A percentile compares a stretch with the other conserved stretches of the same genome.
phyloP scores from a whole-genome alignment of 2,797 vertebrate species.

The Anomalospiza imberbis region DNA sequence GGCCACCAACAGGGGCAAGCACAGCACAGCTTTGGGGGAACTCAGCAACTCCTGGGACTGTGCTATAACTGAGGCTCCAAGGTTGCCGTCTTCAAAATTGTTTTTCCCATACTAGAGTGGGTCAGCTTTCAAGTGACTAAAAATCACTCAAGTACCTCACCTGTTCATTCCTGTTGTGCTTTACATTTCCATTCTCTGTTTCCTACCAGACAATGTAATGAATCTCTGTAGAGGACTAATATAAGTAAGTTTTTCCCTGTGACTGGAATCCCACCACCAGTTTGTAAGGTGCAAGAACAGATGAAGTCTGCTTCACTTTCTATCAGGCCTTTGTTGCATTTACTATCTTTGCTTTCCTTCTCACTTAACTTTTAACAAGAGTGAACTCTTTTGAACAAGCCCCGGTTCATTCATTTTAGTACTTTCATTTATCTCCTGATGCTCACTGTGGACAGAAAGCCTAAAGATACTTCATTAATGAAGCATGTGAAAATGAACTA shows the following conservation, averaged over 20 bases:
- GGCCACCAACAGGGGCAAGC: not conserved
- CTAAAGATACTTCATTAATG: constrained; percentile 13
- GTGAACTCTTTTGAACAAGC: not conserved
- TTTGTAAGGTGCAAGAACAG: not conserved
- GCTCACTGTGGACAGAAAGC: not conserved
- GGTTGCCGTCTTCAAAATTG: not conserved
- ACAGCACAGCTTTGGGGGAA: not conserved
- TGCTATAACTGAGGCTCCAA: not conserved
- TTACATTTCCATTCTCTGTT: not conserved
- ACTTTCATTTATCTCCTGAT: not conserved
- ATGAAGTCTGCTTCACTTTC: not conserved
- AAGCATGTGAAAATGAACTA: not conserved
- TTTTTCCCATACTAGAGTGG: not conserved
- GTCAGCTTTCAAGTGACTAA: not conserved
- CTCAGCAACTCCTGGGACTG: not conserved
- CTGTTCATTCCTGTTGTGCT: not conserved
- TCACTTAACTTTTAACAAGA: constrained; percentile 1
- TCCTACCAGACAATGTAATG: not conserved
- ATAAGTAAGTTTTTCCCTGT: not conserved
- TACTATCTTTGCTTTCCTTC: constrained; percentile 11
- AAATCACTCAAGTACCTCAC: not conserved
- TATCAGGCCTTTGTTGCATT: not conserved
- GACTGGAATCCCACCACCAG: not conserved
- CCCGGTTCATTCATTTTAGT: not conserved
- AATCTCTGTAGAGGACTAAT: not conserved